Base-by-base conservation (phyloP, 2,797 vertebrate species). In the Thalassophryne amazonica region DNA sequence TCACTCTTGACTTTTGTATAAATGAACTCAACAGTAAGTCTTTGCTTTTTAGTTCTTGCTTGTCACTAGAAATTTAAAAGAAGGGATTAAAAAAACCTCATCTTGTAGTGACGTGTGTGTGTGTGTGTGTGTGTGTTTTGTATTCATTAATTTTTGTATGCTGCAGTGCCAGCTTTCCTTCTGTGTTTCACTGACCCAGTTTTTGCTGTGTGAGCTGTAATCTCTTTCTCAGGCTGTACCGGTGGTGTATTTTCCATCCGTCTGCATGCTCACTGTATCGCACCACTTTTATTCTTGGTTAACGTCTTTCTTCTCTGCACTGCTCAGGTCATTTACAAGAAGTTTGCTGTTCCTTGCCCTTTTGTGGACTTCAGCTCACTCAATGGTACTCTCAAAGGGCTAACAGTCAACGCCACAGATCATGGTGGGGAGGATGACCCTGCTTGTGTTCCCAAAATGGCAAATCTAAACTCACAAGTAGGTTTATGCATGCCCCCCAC, bases 261-360 rank as follows among this genome's bases (percentile, higher is more conserved):
- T 49, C 52, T 53, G 33, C 59, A 29, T 65, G 28, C 34, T 39
- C 27, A 28, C 41, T 20, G 31, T 33, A 0, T 58, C 47, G 46
- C 14, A 41, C 18, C 41, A 28, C 30, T 35, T 58, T 45, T 41
- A 12, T 69, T 28, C 56, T 17, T 22, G 7, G 21, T 13, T 51
- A 52, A 62, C n/a, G 4, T 34, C n/a, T 45, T 46, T 27, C 19
- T 29, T 46, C 20, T 76, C 47, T 69, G 11, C 32, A 6, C 47
- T 35, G 12, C 11, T 12, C 77, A 99, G 97, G 96, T 99, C 45
- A 98, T 98, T 80, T 98, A 98, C 75, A 99, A 98, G 85, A 99
- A 94, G 86, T 98, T 99, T 73, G 94, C 94, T 12, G 50, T 92
- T 43, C 86, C 92, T 1, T 99, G 97, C 75, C 95, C 95, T 0